Evolutionary conservation across 2,888 invertebrate species (phyloP), one percentile per base, ranked within the genome.

Genomic region (Cremastinae sp.): DNA sequence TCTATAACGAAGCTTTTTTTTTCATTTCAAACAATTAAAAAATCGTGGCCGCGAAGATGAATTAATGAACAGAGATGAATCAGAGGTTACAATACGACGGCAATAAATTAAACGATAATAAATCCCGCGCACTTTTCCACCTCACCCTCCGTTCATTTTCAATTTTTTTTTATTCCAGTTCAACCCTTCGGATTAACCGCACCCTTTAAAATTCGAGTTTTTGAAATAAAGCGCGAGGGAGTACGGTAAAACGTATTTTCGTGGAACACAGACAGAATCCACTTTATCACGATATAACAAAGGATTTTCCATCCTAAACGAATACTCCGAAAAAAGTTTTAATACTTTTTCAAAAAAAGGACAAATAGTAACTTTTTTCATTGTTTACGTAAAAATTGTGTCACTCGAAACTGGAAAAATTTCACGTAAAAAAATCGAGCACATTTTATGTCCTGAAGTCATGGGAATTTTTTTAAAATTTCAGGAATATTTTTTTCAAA

Each of bases 91-190:
- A 62, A 37, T 49, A 37, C 28, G 49, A 49, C 49, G 37, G 49
- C 37, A 16, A 61, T 47, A 61, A 45, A 4, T 45, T 61, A 10
- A 61, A 61, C 59, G 61, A 61, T 61, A 47, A 22, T 3, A 61
- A 61, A 61, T 14, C 61, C 47, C 35, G 10, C 28, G 5, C 28
- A 18, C 47, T 35, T 47, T 47, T 47, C 61, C 16, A n/a, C 37
- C 35, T 35, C 16, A 18, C 49, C 37, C 62, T 49, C n/a, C n/a
- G 37, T 62, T 62, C 18, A 62, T 37, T 62, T 39, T n/a, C 5
- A 47, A 49, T 37, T 39, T 49, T 39, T 62, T 62, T 49, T 37
- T 49, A 20, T 20, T n/a, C 18, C 49, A 20, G 18, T 62, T 47
- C 61, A 61, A 18, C 62, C 37, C 47, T 10, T 37, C 18, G 20